Percentiles rank a stretch among this genome's conserved stretches.
These are phyloP conservation scores for Atta colombica DNA, from an alignment of 1,140 invertebrate genomes.

Conservation along the genomic window DNA sequence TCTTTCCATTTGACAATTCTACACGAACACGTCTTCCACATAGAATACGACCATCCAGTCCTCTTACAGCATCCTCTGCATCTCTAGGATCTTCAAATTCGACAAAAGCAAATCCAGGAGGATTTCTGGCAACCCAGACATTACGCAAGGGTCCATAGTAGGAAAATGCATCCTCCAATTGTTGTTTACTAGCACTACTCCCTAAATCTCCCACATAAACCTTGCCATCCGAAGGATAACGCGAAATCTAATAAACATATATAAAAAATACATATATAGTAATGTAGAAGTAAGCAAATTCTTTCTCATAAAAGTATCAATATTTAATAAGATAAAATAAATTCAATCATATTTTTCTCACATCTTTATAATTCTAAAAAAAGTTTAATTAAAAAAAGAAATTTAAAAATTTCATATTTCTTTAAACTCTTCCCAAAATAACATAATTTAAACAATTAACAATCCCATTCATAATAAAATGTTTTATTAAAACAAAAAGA, in stretches of 20 bases:
- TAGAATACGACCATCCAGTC: conserved; percentile 94
- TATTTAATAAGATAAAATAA: conserved; percentile 2
- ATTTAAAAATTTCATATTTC: background rate
- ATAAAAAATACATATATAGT: conserved; percentile 93
- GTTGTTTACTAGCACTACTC: conserved; percentile 95
- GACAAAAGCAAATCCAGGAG: conserved; percentile 97
- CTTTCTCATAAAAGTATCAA: background rate
- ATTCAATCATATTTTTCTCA: background rate
- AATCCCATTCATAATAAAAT: background rate
- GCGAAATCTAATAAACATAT: conserved; percentile 87
- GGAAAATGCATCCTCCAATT: conserved; percentile 96
- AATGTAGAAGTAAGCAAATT: conserved; percentile 84
- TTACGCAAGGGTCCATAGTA: conserved; percentile 98
- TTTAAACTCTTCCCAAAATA: background rate
- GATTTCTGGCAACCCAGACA: conserved; percentile 98
- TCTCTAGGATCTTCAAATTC: conserved; percentile 99
- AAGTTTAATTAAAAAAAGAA: background rate
- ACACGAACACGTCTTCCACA: conserved; percentile 96
- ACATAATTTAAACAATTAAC: background rate
- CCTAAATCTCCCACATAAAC: conserved; percentile 99
- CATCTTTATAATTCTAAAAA: background rate
- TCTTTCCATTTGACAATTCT: conserved; percentile 95
- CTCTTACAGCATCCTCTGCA: conserved; percentile 98
- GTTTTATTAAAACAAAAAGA: background rate
- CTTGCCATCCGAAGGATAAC: conserved; percentile 97